Evolutionary conservation across 2,113 vertebrate species (phyloP).

Genomic region (Bubo blakistoni): DNA sequence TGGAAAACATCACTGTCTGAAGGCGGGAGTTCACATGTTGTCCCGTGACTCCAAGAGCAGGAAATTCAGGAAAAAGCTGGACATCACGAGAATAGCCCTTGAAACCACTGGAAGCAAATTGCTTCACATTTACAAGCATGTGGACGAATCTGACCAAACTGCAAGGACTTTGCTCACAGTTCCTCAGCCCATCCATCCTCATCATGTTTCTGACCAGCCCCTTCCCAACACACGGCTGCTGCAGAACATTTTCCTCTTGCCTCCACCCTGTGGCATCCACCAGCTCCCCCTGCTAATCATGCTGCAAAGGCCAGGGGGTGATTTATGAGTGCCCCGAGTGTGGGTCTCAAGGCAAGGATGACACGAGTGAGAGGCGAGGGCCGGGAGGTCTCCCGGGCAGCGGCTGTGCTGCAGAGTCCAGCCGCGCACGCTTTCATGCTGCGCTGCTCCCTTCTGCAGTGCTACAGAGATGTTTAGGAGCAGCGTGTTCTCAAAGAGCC

Average conservation of each 20-base stretch:
- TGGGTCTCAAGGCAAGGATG: background rate
- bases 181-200: background rate
- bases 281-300: background rate
- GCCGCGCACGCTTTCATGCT: no score
- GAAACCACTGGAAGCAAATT: background rate
- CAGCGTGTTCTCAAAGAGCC: background rate
- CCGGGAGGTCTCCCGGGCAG: no score
- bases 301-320: background rate
- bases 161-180: background rate
- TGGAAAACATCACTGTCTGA: background rate
- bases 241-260: background rate
- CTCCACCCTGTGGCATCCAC: background rate
- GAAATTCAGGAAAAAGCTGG: background rate
- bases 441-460: background rate
- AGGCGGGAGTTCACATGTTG: background rate
- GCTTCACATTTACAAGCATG: background rate
- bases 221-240: fast-evolving
- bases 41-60: fast-evolving
- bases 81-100: background rate
- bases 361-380: background rate
- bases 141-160: background rate
- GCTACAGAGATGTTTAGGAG: no score
- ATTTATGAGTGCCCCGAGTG: fast-evolving
- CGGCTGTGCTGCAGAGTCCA: no score
- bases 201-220: background rate